Percentiles rank a stretch among this genome's conserved stretches.
Conservation (phyloP, 2,113 vertebrate species). For the Myotis yumanensis region DNA sequence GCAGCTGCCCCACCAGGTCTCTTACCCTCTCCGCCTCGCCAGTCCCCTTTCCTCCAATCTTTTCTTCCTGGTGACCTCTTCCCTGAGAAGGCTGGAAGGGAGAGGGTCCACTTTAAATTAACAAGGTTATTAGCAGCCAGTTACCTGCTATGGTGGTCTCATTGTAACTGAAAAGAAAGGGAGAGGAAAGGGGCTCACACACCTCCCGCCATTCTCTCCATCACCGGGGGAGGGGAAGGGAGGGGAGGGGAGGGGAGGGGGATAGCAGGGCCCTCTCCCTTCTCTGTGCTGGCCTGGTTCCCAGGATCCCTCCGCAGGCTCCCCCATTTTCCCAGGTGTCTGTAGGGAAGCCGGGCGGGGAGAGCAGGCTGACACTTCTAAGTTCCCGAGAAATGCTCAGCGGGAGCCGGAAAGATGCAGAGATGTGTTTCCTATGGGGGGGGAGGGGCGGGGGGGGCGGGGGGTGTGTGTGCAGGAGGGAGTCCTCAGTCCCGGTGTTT, state of each 20-base stretch:
- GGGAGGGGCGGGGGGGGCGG: no score
- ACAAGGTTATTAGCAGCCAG: slow-evolving; percentile 84
- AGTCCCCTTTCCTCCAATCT: background rate
- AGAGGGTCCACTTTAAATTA: slow-evolving; percentile 82
- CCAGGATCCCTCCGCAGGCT: background rate
- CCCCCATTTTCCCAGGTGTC: background rate
- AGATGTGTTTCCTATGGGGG: background rate
- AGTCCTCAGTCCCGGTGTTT: slow-evolving; percentile 71
- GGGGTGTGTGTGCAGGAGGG: background rate
- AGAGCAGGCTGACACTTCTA: slow-evolving; percentile 56
- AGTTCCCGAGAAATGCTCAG: slow-evolving; percentile 55
- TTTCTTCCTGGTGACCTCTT: slow-evolving; percentile 61
- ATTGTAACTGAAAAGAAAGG: slow-evolving; percentile 82
- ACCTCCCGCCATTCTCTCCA: slow-evolving; percentile 40
- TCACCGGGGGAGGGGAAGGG: background rate
- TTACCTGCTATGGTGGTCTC: slow-evolving; percentile 75
- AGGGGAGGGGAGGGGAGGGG: no score
- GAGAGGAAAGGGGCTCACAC: slow-evolving; percentile 66
- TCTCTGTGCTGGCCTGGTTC: background rate
- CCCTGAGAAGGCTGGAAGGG: slow-evolving; percentile 79
- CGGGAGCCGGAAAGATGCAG: slow-evolving; percentile 51
- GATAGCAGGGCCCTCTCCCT: background rate
- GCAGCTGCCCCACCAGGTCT: background rate
- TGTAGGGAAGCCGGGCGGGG: slow-evolving; percentile 8
- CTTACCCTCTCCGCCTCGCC: background rate